These are phyloP conservation scores for Argentina silus DNA, from an alignment of 2,797 vertebrate species.

Conservation along the genomic window DNA sequence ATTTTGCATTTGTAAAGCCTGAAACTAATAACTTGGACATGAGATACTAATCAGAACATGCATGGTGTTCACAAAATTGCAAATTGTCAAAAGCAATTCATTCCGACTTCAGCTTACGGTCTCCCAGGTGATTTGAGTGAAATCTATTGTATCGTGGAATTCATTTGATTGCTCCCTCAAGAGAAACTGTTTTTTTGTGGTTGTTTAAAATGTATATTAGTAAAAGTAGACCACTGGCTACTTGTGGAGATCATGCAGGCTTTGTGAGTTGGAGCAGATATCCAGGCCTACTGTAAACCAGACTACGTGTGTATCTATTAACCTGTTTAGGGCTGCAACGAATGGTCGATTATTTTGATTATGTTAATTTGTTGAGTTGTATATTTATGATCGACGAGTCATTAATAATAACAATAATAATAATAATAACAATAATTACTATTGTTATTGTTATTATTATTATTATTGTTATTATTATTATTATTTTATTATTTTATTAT, in stretches of 20 bases:
- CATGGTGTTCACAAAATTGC: constrained; percentile 14
- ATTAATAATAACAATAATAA: too few species aligned
- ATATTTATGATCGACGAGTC: too few species aligned
- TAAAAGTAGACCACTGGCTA: not conserved
- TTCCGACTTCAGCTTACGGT: constrained; percentile 48
- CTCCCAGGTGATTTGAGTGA: constrained; percentile 21
- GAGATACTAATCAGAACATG: constrained; percentile 25
- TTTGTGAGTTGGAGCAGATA: too few species aligned
- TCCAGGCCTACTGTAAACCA: constrained; percentile 34
- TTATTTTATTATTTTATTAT: too few species aligned
- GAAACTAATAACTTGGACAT: constrained; percentile 17
- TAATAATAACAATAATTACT: too few species aligned
- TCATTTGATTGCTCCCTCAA: not conserved
- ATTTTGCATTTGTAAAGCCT: constrained; percentile 28
- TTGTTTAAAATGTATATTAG: not conserved
- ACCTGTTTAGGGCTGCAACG: constrained; percentile 34
- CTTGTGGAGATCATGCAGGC: constrained; percentile 44
- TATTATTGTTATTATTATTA: too few species aligned
- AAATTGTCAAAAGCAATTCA: constrained; percentile 12
- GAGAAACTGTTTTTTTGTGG: constrained; percentile 11
- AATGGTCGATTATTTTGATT: constrained; percentile 4
- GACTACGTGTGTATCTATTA: constrained; percentile 15
- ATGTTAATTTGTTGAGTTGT: too few species aligned
- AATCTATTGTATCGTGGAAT: not conserved
- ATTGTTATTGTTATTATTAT: too few species aligned